These are phyloP conservation scores for Caenorhabditis briggsae DNA, from an alignment of 1,140 invertebrate genomes.

Conservation along the genomic window DNA sequence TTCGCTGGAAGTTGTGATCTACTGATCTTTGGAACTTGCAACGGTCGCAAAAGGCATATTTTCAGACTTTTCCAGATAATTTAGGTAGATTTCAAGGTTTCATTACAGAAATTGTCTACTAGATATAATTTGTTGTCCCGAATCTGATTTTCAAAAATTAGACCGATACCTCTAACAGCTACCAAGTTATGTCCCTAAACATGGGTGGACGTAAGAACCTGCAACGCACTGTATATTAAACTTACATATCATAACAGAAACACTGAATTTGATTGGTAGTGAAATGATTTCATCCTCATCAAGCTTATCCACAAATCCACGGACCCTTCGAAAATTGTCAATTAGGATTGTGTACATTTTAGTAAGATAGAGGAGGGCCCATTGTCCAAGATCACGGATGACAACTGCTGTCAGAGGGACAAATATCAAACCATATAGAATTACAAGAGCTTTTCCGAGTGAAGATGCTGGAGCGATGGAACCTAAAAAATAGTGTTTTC, in stretches of 20 bases:
- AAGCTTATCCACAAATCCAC: slow-evolving; percentile 10
- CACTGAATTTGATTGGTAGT: slow-evolving; percentile 53
- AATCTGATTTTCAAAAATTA: too few relatives aligned
- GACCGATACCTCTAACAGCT: too few relatives aligned
- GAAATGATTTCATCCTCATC: slow-evolving; percentile 51
- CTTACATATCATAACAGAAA: slow-evolving; percentile 48
- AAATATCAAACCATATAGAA: slow-evolving; percentile 49
- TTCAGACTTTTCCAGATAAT: too few relatives aligned
- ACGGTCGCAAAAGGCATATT: too few relatives aligned
- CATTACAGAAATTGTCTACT: too few relatives aligned
- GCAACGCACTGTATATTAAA: too few relatives aligned
- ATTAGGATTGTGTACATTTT: slow-evolving; percentile 58
- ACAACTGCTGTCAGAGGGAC: slow-evolving; percentile 51
- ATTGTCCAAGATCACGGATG: slow-evolving; percentile 59
- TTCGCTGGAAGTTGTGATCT: too few relatives aligned
- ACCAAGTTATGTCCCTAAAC: too few relatives aligned
- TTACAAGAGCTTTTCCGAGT: slow-evolving; percentile 43
- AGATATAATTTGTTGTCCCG: too few relatives aligned
- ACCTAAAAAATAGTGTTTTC: slow-evolving; percentile 16
- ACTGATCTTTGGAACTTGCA: too few relatives aligned
- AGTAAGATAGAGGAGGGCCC: slow-evolving; percentile 41
- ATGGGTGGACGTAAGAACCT: too few relatives aligned
- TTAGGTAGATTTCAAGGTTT: too few relatives aligned
- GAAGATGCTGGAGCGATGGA: slow-evolving; percentile 47
- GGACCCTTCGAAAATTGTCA: slow-evolving; percentile 15